Percentiles rank a stretch among this genome's conserved stretches.
Conservation (phyloP, 1,140 invertebrate genomes). For the Argopecten irradians region DNA sequence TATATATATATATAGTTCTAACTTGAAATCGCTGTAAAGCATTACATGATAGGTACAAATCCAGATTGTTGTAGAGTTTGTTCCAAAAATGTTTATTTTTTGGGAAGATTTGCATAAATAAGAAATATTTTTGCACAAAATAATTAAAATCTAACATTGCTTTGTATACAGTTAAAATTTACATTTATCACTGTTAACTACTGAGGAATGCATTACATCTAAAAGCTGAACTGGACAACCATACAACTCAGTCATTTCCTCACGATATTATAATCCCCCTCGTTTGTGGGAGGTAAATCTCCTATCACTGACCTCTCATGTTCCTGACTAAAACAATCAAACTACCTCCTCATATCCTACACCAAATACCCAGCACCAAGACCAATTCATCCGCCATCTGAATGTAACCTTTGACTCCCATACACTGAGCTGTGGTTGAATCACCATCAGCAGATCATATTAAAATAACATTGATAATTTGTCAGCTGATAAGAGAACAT, state of each 20-base stretch:
- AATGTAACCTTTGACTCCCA: neutral
- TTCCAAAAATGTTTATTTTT: too few species aligned
- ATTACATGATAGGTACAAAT: too few species aligned
- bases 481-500: neutral
- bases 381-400: neutral
- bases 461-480: neutral
- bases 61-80: too few species aligned
- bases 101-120: too few species aligned
- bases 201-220: neutral
- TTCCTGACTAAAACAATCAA: constrained; percentile 17
- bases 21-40: too few species aligned
- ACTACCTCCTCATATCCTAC: neutral
- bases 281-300: constrained; percentile 9
- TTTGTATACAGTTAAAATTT: neutral
- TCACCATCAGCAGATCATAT: neutral
- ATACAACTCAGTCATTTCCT: neutral
- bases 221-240: neutral
- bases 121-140: neutral
- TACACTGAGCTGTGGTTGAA: neutral
- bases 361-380: neutral
- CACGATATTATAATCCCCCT: neutral
- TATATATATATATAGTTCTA: too few species aligned
- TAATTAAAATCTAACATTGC: neutral
- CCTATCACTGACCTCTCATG: constrained; percentile 14
- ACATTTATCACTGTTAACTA: neutral